Conservation (phyloP, 1,140 invertebrate species). For the Aporrectodea caliginosa region DNA sequence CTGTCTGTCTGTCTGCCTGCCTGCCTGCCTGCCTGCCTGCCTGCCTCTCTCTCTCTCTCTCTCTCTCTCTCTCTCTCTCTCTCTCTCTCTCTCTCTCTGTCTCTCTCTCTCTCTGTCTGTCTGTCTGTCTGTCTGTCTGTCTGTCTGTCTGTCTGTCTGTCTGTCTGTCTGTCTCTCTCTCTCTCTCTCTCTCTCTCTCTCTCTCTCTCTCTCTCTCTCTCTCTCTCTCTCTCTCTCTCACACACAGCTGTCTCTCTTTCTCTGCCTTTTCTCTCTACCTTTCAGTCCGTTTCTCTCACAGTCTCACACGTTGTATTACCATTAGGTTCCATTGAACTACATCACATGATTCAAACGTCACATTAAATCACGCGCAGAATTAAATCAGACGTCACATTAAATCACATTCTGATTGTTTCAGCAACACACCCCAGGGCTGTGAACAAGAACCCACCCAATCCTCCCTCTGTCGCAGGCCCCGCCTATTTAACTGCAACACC, state of each 20-base stretch:
- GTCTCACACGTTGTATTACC: background rate
- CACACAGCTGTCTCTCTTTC: conserved; percentile 19
- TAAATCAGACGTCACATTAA: background rate
- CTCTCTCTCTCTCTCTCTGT: conserved; percentile 25
- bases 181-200: conserved; percentile 20
- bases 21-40: background rate
- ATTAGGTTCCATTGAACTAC: background rate
- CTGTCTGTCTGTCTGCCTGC: background rate
- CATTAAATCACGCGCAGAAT: background rate
- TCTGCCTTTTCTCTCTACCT: conserved; percentile 20
- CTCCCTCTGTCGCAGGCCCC: too few relatives aligned
- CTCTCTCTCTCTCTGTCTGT: background rate
- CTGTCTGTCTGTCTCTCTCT: background rate
- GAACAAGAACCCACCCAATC: too few relatives aligned
- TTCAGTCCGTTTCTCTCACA: conserved; percentile 4
- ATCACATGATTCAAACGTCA: background rate
- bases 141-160: background rate
- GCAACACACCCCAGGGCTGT: background rate
- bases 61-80: conserved; percentile 25
- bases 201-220: conserved; percentile 26
- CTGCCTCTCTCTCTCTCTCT: background rate
- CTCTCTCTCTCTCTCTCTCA: conserved; percentile 25
- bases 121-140: background rate
- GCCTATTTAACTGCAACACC: too few relatives aligned
- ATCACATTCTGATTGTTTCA: background rate